Base-by-base conservation (phyloP, 2,113 vertebrate genomes). In the Todiramphus chloris region DNA sequence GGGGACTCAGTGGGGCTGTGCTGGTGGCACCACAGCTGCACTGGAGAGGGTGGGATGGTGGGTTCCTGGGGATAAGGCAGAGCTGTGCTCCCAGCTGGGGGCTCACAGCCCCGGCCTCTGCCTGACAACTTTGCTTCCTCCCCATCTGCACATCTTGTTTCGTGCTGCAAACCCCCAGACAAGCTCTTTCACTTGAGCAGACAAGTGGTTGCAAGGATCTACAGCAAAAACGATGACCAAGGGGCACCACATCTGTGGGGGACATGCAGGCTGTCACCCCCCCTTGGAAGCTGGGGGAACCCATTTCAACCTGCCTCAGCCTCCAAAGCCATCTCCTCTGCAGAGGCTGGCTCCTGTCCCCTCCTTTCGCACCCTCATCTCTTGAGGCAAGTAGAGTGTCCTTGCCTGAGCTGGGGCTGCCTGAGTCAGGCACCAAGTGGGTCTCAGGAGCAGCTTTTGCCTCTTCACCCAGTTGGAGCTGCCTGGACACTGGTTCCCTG, bases 81-180 rank as follows among this genome's bases (percentile, higher is more conserved):
- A 59, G n/a, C 53, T 83, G 46, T 28, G 44, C 28, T 53, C 60
- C 39, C 58, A 28, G 10, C 46, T 16, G 14, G n/a, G 39, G 10
- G 33, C 6, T 33, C 0, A 0, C 30, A 43, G 66, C 12, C 16
- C 24, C 1, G 1, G 51, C 16, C 33, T 83, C 44, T 60, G 70
- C 39, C 35, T 0, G 0, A 24, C 28, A 31, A 31, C 28, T 46
- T 43, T 0, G 0, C 55, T 50, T 50, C 43, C 16, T 72, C 31
- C 18, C n/a, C 8, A 60, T 44, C 43, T 39, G 11, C 48, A 30
- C 10, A 0, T 39, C 11, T 9, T 20, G 24, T 64, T 55, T 27
- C 2, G 1, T 10, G 6, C 46, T 63, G 39, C 12, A 13, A 55
- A 15, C 43, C 15, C 25, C 11, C 7, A 28, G 70, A 37, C 14